A percentile compares a stretch with the other conserved stretches of the same genome.
These are phyloP conservation scores for Lepidocyrtoides sp. DNA, from an alignment of 2,888 invertebrate species.

Conservation along the genomic window DNA sequence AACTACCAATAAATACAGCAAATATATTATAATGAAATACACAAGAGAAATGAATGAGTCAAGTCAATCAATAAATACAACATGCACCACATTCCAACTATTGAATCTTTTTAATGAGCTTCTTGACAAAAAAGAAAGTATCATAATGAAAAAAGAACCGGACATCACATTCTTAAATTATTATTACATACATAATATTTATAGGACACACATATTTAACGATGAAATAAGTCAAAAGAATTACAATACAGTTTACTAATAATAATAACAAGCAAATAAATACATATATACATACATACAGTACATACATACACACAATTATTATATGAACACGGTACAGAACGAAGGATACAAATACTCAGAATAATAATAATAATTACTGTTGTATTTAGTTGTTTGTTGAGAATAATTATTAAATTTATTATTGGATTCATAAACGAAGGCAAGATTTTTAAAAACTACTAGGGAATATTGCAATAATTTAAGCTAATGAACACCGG, in stretches of 20 bases:
- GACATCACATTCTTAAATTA: slow-evolving; percentile 69
- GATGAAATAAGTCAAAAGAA: slow-evolving; percentile 50
- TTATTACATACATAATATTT: slow-evolving; percentile 25
- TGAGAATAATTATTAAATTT: slow-evolving; percentile 66
- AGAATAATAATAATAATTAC: slow-evolving; percentile 47
- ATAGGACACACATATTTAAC: slow-evolving; percentile 8
- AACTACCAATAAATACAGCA: not conserved
- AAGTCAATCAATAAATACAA: not conserved
- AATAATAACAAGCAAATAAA: slow-evolving; percentile 71
- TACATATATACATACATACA: slow-evolving; percentile 62
- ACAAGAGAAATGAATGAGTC: slow-evolving; percentile 3
- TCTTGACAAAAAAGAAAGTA: slow-evolving; percentile 62
- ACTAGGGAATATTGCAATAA: slow-evolving; percentile 52
- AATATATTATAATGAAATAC: no score
- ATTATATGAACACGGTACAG: slow-evolving; percentile 48
- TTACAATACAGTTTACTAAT: no score
- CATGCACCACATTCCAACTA: slow-evolving; percentile 68
- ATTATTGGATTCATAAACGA: slow-evolving; percentile 60
- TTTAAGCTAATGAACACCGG: slow-evolving; percentile 77
- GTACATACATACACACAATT: slow-evolving; percentile 26
- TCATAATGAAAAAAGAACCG: slow-evolving; percentile 60
- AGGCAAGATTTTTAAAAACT: slow-evolving; percentile 72
- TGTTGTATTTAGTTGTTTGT: slow-evolving; percentile 47
- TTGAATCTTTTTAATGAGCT: slow-evolving; percentile 66
- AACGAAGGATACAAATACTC: not conserved